These are phyloP conservation scores for Sus scrofa DNA, from an alignment of 2,113 vertebrate genomes.

Conservation along the genomic window DNA sequence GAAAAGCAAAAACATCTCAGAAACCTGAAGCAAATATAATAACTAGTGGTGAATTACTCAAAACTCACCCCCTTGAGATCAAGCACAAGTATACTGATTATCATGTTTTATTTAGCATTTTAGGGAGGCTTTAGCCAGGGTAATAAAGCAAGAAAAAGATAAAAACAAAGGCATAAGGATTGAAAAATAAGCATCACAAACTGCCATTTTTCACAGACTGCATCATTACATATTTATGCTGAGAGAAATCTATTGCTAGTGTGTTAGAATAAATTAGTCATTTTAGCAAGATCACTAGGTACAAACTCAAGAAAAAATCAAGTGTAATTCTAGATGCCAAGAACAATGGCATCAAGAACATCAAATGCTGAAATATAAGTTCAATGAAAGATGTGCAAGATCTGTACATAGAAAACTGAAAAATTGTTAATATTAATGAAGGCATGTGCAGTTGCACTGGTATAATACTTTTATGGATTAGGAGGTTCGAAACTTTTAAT, in stretches of 20 bases:
- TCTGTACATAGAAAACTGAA: neutral
- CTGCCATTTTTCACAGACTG: too few species aligned
- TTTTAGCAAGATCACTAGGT: neutral
- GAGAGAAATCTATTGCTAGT: neutral
- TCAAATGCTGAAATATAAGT: too few species aligned
- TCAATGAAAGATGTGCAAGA: slow-evolving; percentile 46
- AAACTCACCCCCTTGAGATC: neutral
- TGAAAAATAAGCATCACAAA: too few species aligned
- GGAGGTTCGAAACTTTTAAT: too few species aligned
- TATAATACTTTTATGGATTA: too few species aligned
- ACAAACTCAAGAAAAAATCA: slow-evolving; percentile 9
- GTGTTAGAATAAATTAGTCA: neutral
- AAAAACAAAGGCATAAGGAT: too few species aligned
- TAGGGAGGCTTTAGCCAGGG: too few species aligned
- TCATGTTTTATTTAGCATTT: too few species aligned
- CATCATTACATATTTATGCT: too few species aligned
- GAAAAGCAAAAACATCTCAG: neutral
- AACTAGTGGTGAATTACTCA: neutral
- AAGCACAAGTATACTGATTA: neutral
- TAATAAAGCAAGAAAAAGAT: too few species aligned
- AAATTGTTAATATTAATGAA: neutral
- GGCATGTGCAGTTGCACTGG: neutral
- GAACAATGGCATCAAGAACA: too few species aligned
- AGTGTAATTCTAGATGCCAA: neutral
- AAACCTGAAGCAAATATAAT: slow-evolving; percentile 12